Evolutionary conservation across 2,888 invertebrate species (phyloP).

Genomic region (Tortrix viridana): DNA sequence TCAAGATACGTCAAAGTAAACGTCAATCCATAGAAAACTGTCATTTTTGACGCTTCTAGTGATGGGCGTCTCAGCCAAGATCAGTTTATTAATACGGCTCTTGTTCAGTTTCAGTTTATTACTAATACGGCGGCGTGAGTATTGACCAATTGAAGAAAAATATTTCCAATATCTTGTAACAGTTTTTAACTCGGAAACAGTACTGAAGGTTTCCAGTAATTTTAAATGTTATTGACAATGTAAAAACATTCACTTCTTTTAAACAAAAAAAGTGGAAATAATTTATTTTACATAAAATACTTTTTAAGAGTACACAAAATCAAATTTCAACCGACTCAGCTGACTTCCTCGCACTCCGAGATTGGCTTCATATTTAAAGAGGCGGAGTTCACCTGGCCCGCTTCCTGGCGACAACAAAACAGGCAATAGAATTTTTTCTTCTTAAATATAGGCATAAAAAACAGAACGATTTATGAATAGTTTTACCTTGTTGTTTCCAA

Average conservation of each 20-base stretch:
- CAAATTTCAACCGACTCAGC: slow-evolving; percentile 45
- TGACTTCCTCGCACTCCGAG: slow-evolving; percentile 62
- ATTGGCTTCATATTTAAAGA: slow-evolving; percentile 71
- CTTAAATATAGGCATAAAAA: too few relatives aligned
- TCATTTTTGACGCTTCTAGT: too few relatives aligned
- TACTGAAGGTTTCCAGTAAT: too few relatives aligned
- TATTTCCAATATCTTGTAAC: too few relatives aligned
- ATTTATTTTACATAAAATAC: slow-evolving; percentile 32
- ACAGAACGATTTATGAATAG: background rate
- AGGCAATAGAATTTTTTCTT: background rate
- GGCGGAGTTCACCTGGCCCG: slow-evolving; percentile 53
- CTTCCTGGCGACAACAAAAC: slow-evolving; percentile 56
- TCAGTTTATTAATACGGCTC: too few relatives aligned
- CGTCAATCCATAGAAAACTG: too few relatives aligned
- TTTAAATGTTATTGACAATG: background rate
- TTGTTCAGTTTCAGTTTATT: too few relatives aligned
- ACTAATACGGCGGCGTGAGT: too few relatives aligned
- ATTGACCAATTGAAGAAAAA: too few relatives aligned
- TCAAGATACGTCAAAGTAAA: too few relatives aligned
- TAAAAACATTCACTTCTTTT: slow-evolving; percentile 1
- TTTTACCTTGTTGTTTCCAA: slow-evolving; percentile 65
- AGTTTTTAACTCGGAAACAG: too few relatives aligned
- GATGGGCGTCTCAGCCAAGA: too few relatives aligned
- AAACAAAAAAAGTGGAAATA: slow-evolving; percentile 38
- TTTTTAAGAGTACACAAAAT: slow-evolving; percentile 5